Base-by-base conservation (phyloP, 1,140 invertebrate species). In the Diploscapter pachys region DNA sequence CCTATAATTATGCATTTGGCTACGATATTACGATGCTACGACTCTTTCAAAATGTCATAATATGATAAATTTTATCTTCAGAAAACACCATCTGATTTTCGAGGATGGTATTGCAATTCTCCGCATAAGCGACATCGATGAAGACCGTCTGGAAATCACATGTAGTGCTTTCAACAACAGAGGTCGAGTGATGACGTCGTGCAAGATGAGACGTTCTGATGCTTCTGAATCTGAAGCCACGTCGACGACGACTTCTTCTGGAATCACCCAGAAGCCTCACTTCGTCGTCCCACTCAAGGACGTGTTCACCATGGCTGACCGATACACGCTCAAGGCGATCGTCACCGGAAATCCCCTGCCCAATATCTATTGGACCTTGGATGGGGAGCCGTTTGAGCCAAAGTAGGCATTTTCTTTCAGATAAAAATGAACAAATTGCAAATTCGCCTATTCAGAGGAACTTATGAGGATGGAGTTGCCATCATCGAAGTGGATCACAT, bases 341-440 rank as follows among this genome's bases (percentile, higher is more conserved):
- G 76, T 78, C 4, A 78, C 71, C 68, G 76, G 76, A 6, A 70
- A 78, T 51, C 76, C 76, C 13, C 49, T 78, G 31, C 75, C 71
- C n/a, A 75, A 59, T 6, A 67, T 78, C n/a, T 52, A 54, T 13
- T 78, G 76, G 76, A 70, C 9, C 3, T 31, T 78, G 2, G 72
- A 78, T 6, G 76, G 72, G 6, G 53, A 69, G 13, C 56, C 69
- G 2, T 62, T 76, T 3, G 48, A 8, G n/a, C 52, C 62, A 31
- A 65, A 76, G 74, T 75, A 8, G 49, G 66, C 48, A 71, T 62
- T 75, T 9, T 53, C 70, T 53, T 62, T 73, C n/a, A 3, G 55
- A 9, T 72, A 9, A 72, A 48, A 2, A 50, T 71, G 49, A 71
- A 3, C 5, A 71, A 71, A 13, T 57, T 69, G 11, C 64, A 11